phyloP scores from a whole-genome alignment of 2,113 vertebrate genomes.

The Lonchura striata region DNA sequence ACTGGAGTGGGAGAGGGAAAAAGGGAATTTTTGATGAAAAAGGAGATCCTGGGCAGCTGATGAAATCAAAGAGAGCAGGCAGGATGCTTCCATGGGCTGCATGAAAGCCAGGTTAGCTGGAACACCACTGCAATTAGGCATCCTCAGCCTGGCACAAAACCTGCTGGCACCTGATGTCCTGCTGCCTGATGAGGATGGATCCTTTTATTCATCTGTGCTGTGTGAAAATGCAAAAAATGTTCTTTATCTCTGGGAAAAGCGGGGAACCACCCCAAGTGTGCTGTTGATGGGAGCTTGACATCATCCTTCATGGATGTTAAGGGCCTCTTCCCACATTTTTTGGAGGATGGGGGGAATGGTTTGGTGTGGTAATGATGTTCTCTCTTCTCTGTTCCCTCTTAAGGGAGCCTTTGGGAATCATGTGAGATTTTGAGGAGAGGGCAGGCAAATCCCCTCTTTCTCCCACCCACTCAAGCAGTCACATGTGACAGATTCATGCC shows the following conservation, averaged over 20 bases:
- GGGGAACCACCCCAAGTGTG: not conserved
- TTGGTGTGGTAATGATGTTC: not conserved
- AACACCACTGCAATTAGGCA: not conserved
- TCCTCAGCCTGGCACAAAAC: not conserved
- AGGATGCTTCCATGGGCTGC: not conserved
- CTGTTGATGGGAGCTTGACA: not conserved
- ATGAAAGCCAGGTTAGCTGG: not conserved
- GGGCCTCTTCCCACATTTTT: not conserved
- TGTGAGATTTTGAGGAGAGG: not conserved
- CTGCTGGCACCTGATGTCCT: not conserved
- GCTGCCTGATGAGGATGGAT: not conserved
- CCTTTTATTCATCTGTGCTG: not conserved
- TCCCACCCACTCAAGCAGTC: not conserved
- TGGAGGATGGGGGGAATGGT: not conserved
- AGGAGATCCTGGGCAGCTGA: not conserved
- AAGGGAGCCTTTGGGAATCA: not conserved
- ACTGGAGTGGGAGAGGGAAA: not conserved
- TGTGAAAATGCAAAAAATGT: not conserved
- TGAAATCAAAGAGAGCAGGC: not conserved
- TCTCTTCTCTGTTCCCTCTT: not conserved
- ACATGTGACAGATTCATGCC: conserved; percentile 20
- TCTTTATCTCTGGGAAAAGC: not conserved
- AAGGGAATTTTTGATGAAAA: not conserved
- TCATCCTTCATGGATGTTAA: not conserved
- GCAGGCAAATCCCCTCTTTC: not conserved